Evolutionary conservation across 1,140 invertebrate species (phyloP), one percentile per base, ranked within the genome.

Genomic region (Drosophila punjabiensis): DNA sequence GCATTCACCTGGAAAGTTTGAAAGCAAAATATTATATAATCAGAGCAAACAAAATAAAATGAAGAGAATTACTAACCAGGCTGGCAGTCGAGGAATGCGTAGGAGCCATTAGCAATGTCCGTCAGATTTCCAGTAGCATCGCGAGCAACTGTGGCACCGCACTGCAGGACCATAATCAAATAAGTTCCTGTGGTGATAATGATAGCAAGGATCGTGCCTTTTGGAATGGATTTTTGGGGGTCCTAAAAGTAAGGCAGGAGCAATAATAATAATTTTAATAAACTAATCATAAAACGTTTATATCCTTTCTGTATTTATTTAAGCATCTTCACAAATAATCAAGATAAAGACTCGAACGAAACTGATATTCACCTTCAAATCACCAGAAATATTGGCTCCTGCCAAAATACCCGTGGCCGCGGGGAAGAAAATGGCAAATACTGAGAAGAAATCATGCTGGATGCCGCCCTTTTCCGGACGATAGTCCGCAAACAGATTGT

Each of bases 341-440:
- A 6, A 47, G 11, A 5, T 20, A 48, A 30, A 28, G 1, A 28
- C 4, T 16, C 8, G 5, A 14, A 16, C 3, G 6, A 11, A 13
- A 11, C 1, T n/a, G 1, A 30, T 52, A 48, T 71, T 93, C 93
- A 97, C 97, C 94, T 96, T 97, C 32, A 98, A 94, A 94, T 98
- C 97, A 37, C 98, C 98, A 52, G 98, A 99, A 85, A 99, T 99
- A 93, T 99, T 97, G 10, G 97, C 97, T 32, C 98, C 98, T 16
- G 98, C 97, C 81, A 98, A 94, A 92, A 99, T 99, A 28, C 98
- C 98, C 32, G 98, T 99, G 13, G 98, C 98, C 1, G 98, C 98
- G 14, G 98, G 98, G 92, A 99, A 99, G 94, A 99, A 99, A 60
- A 99, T 97, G 10, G 98, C 95, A 94, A 99, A 98, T 0, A 99